Evolutionary conservation across 2,797 vertebrate species (phyloP), one percentile per base, ranked within the genome.

Genomic region (Alectoris magna): DNA sequence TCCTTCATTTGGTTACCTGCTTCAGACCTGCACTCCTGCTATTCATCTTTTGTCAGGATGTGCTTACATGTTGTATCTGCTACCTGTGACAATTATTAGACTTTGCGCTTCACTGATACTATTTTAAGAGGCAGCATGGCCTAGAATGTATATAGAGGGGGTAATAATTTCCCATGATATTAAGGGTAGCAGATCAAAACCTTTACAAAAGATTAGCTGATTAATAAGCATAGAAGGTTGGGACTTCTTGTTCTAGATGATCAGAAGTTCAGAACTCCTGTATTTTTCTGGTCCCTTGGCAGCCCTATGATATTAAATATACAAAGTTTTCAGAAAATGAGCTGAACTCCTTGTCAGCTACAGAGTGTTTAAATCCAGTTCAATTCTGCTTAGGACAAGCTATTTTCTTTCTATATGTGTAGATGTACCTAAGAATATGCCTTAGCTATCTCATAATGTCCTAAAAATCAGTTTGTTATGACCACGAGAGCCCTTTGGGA

Each of bases 1-100:
- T 95, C 94, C 91, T 96, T 94, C 91, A 95, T 96, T 96, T 95
- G 93, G 93, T 95, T 94, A 95, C 93, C 87, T 92, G 91, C 87
- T 53, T 95, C 83, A 72, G 80, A 91, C 77, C 73, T 91, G 90
- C 92, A 91, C 92, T 80, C 87, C 93, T 91, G 83, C 93, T 93
- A 96, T 95, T 95, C 93, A 92, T 95, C 87, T 92, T 96, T 95
- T 95, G 91, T 96, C 87, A 93, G 93, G 93, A 91, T 4, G 29
- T 95, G 79, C 94, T 96, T 95, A 94, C 34, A 82, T 93, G 74
- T 93, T 94, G 10, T 84, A 66, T 92, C 71, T 96, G 80, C 92
- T 96, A 66, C 71, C 77, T 88, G 85, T 93, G 87, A 93, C 93
- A 95, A 88, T 94, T 95, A 96, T 74, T 88, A 94, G 91, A 79